Conservation (phyloP, 2,888 invertebrate genomes). For the Polyommatus icarus region DNA sequence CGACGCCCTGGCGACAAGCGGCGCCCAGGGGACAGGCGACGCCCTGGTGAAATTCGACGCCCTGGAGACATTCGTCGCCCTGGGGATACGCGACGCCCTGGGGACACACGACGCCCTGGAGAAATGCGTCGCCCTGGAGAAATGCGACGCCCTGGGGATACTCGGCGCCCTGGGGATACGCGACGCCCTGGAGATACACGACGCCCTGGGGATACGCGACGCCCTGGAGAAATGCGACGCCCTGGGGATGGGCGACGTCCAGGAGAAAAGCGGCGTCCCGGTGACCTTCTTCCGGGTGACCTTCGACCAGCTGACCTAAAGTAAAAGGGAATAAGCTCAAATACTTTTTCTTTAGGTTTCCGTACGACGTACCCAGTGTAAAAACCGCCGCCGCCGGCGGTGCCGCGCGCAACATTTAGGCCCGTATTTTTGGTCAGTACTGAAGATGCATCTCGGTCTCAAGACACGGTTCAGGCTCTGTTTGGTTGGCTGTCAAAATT, state of each 20-base stretch:
- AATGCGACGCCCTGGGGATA: conserved; percentile 68
- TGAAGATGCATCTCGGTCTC: too few species aligned
- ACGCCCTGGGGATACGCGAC: too few species aligned
- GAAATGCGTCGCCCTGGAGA: conserved; percentile 49
- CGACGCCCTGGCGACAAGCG: conserved; percentile 32
- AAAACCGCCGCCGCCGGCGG: too few species aligned
- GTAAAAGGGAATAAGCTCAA: background rate
- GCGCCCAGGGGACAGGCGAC: conserved; percentile 39
- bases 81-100: conserved; percentile 35
- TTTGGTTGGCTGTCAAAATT: too few species aligned
- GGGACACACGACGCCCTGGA: conserved; percentile 28
- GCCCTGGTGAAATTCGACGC: conserved; percentile 37
- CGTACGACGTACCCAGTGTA: too few species aligned
- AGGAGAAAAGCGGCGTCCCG: conserved; percentile 37
- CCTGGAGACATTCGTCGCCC: conserved; percentile 40
- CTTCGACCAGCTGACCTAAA: background rate
- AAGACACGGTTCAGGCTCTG: too few species aligned
- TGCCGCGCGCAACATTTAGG: too few species aligned
- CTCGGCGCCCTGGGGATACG: conserved; percentile 47
- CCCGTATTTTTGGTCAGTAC: too few species aligned
- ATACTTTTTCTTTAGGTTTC: too few species aligned
- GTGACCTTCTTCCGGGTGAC: conserved; percentile 42
- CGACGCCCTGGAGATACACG: too few species aligned
- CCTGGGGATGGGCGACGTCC: conserved; percentile 35
- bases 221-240: conserved; percentile 8